phyloP scores from a whole-genome alignment of 2,888 invertebrate genomes.

The Dascillus cervinus region DNA sequence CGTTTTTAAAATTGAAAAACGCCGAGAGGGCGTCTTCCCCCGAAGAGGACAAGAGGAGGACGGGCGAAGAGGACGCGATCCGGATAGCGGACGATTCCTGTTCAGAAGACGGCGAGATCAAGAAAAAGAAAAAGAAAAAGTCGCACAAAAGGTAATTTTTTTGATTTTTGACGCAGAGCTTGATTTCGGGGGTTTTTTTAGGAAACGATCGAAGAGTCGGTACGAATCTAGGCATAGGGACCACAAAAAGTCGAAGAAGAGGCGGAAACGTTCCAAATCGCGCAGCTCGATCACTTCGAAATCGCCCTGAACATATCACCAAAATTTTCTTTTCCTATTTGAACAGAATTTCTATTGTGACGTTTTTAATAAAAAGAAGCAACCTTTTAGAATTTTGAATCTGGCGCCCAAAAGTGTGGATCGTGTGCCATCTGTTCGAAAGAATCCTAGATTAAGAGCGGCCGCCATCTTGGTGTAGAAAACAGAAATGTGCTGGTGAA shows the following conservation, averaged over 20 bases:
- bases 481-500: too few relatives aligned
- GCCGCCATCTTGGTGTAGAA: too few relatives aligned
- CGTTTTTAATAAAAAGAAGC: too few relatives aligned
- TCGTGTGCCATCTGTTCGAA: too few relatives aligned
- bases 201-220: slow-evolving; percentile 33
- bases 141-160: slow-evolving; percentile 43
- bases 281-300: slow-evolving; percentile 20
- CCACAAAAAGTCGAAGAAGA: slow-evolving; percentile 29
- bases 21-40: slow-evolving; percentile 19
- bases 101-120: slow-evolving; percentile 34
- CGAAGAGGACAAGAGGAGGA: slow-evolving; percentile 18
- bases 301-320: too few relatives aligned
- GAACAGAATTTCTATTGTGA: too few relatives aligned
- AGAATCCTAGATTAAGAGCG: too few relatives aligned
- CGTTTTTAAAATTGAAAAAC: slow-evolving; percentile 53
- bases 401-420: too few relatives aligned
- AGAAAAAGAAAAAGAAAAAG: slow-evolving; percentile 40
- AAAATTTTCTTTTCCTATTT: too few relatives aligned
- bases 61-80: slow-evolving; percentile 33
- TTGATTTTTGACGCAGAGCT: slow-evolving; percentile 1
- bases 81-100: slow-evolving; percentile 22
- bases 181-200: slow-evolving; percentile 13
- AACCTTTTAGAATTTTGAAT: too few relatives aligned
- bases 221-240: slow-evolving; percentile 25
- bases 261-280: slow-evolving; percentile 21